Base-by-base conservation (phyloP, 2,888 invertebrate genomes). In the Calephelis perditalis region DNA sequence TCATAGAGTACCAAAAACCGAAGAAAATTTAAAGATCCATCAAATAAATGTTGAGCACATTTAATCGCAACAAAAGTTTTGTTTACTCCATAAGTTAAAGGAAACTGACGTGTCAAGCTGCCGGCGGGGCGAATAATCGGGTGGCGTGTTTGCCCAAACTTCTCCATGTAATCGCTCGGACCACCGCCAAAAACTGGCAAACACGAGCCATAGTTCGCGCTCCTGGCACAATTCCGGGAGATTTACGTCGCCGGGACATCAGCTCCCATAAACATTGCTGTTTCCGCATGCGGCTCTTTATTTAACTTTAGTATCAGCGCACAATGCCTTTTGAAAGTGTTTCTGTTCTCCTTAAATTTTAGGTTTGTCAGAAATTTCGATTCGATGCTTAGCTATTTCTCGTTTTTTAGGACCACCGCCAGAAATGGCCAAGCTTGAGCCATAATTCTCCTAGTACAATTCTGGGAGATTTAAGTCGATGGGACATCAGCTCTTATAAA, bases 181-280 rank as follows among this genome's bases (percentile, higher is more conserved):
- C 75, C 70, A 70, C 71, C 71, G 68, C 72, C 73, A 72, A 74
- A 75, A 77, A 80, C 82, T 84, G 82, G 49, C 61, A 44, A 36
- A 43, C 46, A 58, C 57, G 46, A 40, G 58, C 49, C 58, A 56
- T 56, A 57, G 62, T 82, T 80, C 80, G 82, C 59, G 59, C 35
- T 56, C 15, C 59, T 60, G 59, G 59, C 81, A 80, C 77, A 71
- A 72, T 74, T 74, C 78, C 76, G 72, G 70, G 74, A 73, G 79
- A 87, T 87, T 87, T 88, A 87, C 84, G 81, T 76, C 70, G 72
- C 71, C 70, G 73, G 69, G 78, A 78, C 79, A 84, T 84, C 86
- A 84, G 80, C 83, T 82, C 84, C 84, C 86, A 84, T 86, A 86
- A 86, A 87, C 82, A 78, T 79, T 77, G 79, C 75, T 70, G 72